Base-by-base conservation (phyloP, 2,797 vertebrate species). In the Holocentrus rufus region DNA sequence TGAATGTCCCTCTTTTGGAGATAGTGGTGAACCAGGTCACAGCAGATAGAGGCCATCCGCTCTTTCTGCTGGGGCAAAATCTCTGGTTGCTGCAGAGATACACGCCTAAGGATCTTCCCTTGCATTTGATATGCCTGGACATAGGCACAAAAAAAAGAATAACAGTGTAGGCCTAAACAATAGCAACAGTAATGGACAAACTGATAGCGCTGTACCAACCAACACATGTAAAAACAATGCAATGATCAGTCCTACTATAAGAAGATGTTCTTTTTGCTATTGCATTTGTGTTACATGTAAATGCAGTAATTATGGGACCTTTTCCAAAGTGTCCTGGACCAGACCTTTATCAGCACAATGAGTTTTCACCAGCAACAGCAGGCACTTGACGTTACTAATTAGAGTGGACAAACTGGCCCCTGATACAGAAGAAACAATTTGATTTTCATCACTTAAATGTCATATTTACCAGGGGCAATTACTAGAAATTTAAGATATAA, bases 381-480 rank as follows among this genome's bases (percentile, higher is more conserved):
- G 85, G 69, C 88, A 92, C 73, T 88, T 92, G 1, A 94, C 92
- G 62, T 93, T 88, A 31, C 85, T 92, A 76, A 91, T 88, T 91
- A 94, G 82, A 60, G 89, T 77, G 0, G 79, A 67, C 73, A 94
- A 71, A 34, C 92, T 91, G 68, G 85, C 83, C 62, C 53, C 93
- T 94, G 81, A n/a, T 83, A 17, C 46, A 72, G 36, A 8, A 65
- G 31, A 18, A 31, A 5, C 15, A 46, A 2, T 13, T 17, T 59
- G 8, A 31, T 50, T n/a, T 50, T 3, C 47, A 50, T 7, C 18
- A 50, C 5, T 17, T 50, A 10, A 50, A 8, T 50, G 18, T 6
- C 5, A n/a, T n/a, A n/a, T 22, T 22, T 50, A 20, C n/a, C 8
- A 50, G n/a, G 10, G 10, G 47, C 2, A 4, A 15, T 44, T 44